Evolutionary conservation across 2,888 invertebrate species (phyloP), one percentile per base, ranked within the genome.

Genomic region (Tetanocera ferruginea): DNA sequence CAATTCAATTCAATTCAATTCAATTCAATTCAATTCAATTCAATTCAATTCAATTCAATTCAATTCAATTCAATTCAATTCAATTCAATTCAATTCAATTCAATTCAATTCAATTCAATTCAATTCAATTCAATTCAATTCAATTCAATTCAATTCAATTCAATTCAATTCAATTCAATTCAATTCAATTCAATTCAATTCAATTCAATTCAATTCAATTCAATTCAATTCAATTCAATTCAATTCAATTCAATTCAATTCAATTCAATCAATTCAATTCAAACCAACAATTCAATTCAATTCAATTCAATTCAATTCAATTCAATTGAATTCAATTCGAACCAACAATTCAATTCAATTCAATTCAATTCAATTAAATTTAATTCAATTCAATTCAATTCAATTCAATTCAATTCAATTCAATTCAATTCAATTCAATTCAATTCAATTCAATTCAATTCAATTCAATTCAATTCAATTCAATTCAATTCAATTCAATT

Each of bases 251-350:
- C 77, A 60, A 77, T 67, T 66, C 77, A 60, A 77, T 71, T 78
- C 74, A 64, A 78, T 71, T 72, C 78, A 67, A 78, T 71, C 69
- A n/a, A n/a, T n/a, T n/a, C n/a, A n/a, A n/a, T n/a, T n/a, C n/a
- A n/a, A n/a, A n/a, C n/a, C n/a, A n/a, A n/a, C n/a, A n/a, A n/a
- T n/a, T n/a, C n/a, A n/a, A n/a, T n/a, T n/a, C n/a, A n/a, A n/a
- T n/a, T n/a, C n/a, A n/a, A n/a, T n/a, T n/a, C n/a, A n/a, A n/a
- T n/a, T n/a, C n/a, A n/a, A n/a, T n/a, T n/a, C n/a, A n/a, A n/a
- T n/a, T n/a, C n/a, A n/a, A n/a, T n/a, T n/a, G n/a, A n/a, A n/a
- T n/a, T n/a, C n/a, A n/a, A n/a, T n/a, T n/a, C n/a, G n/a, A n/a
- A n/a, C n/a, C n/a, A n/a, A n/a, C n/a, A n/a, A n/a, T n/a, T n/a